A percentile compares a stretch with the other conserved stretches of the same genome.
Conservation (phyloP, 2,113 vertebrate species). For the Hyaena hyaena region DNA sequence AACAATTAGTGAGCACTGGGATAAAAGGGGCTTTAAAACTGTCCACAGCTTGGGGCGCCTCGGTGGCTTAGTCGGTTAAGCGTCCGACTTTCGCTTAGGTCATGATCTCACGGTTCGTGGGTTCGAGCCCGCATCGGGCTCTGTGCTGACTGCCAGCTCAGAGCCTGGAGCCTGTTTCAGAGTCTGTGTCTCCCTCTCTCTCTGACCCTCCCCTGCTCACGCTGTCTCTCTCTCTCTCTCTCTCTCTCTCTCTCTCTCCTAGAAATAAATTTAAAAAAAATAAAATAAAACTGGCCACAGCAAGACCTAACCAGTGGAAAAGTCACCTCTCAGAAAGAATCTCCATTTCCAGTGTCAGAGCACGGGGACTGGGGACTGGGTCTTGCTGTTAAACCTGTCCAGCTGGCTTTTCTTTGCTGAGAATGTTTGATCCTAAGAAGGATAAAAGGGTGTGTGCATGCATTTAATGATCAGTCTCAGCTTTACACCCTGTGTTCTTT, state of each 20-base stretch:
- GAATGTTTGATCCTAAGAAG: background rate
- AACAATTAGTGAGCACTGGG: background rate
- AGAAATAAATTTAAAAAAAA: too few relatives aligned
- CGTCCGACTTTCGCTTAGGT: too few relatives aligned
- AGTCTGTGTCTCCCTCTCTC: too few relatives aligned
- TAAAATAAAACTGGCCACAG: background rate
- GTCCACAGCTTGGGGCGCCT: background rate
- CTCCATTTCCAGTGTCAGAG: background rate
- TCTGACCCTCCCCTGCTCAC: too few relatives aligned
- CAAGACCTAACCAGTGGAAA: background rate
- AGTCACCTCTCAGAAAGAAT: background rate
- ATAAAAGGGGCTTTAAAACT: constrained; percentile 20
- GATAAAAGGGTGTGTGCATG: background rate
- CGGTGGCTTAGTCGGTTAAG: too few relatives aligned
- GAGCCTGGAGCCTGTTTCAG: too few relatives aligned
- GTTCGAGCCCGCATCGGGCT: too few relatives aligned
- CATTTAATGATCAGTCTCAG: background rate
- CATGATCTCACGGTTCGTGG: too few relatives aligned
- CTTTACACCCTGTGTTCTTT: background rate
- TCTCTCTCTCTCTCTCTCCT: too few relatives aligned
- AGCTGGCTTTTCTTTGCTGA: background rate
- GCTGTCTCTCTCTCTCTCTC: too few relatives aligned
- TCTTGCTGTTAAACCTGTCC: background rate
- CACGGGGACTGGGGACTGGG: background rate
- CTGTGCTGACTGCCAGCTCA: too few relatives aligned